A percentile compares a stretch with the other conserved stretches of the same genome.
These are phyloP conservation scores for Netelia virgata DNA, from an alignment of 2,888 invertebrate species.

Conservation along the genomic window DNA sequence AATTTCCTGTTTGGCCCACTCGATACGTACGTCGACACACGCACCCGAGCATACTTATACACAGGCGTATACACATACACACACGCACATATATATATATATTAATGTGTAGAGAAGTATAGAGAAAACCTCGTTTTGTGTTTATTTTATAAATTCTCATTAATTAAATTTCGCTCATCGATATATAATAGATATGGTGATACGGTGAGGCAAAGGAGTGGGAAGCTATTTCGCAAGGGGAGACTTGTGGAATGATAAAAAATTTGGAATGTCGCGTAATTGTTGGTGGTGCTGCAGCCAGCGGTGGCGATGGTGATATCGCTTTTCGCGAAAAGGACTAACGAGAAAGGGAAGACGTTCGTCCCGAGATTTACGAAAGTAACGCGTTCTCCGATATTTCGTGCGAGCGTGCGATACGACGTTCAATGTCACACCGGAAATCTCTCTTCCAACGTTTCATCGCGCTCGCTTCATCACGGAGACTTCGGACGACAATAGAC, in stretches of 20 bases:
- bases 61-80: too few species aligned
- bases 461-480: background rate
- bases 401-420: conserved; percentile 1
- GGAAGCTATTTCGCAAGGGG: background rate
- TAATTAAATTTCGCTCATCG: too few species aligned
- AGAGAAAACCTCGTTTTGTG: background rate
- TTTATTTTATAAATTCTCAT: too few species aligned
- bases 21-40: too few species aligned
- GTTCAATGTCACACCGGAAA: conserved; percentile 7
- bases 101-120: background rate
- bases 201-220: too few species aligned
- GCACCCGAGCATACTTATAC: too few species aligned
- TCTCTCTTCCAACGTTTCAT: background rate
- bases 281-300: conserved; percentile 30
- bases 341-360: conserved; percentile 36
- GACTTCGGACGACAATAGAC: background rate
- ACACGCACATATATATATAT: background rate
- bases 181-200: too few species aligned
- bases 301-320: conserved; percentile 34
- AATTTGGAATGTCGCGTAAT: conserved; percentile 34
- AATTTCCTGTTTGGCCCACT: too few species aligned
- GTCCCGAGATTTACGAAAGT: background rate
- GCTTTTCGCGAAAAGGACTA: conserved; percentile 55
- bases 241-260: conserved; percentile 57
- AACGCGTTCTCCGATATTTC: background rate